These are phyloP conservation scores for Epinotia demarniana DNA, from an alignment of 2,888 invertebrate species.

Conservation along the genomic window DNA sequence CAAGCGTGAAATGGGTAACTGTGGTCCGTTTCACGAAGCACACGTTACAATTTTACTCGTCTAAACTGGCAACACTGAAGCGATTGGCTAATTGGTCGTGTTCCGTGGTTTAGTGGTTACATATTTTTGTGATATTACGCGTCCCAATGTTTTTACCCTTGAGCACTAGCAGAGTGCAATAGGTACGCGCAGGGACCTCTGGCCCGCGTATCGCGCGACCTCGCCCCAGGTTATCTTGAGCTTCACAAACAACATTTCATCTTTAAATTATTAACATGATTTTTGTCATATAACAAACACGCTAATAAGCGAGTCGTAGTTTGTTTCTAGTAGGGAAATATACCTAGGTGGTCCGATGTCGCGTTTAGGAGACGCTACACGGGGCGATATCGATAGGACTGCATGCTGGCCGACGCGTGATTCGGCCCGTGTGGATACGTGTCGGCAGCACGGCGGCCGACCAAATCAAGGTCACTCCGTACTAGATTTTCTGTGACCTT, in stretches of 20 bases:
- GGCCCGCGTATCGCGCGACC: conserved; percentile 33
- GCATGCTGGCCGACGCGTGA: no score
- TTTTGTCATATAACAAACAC: conserved; percentile 57
- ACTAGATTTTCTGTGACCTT: no score
- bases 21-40: no score
- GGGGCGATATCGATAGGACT: no score
- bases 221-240: conserved; percentile 58
- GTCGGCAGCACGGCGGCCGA: no score
- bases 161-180: conserved; percentile 29
- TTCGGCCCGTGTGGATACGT: no score
- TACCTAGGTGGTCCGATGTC: no score
- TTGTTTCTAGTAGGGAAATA: neutral
- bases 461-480: no score
- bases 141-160: conserved; percentile 16
- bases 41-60: no score
- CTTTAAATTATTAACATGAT: conserved; percentile 52
- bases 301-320: conserved; percentile 28
- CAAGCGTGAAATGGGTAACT: no score
- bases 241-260: conserved; percentile 57
- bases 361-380: no score
- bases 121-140: conserved; percentile 16
- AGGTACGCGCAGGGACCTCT: conserved; percentile 31
- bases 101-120: neutral
- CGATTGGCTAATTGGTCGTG: neutral
- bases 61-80: no score